phyloP scores from a whole-genome alignment of 2,797 vertebrate genomes.

The Paguma larvata region DNA sequence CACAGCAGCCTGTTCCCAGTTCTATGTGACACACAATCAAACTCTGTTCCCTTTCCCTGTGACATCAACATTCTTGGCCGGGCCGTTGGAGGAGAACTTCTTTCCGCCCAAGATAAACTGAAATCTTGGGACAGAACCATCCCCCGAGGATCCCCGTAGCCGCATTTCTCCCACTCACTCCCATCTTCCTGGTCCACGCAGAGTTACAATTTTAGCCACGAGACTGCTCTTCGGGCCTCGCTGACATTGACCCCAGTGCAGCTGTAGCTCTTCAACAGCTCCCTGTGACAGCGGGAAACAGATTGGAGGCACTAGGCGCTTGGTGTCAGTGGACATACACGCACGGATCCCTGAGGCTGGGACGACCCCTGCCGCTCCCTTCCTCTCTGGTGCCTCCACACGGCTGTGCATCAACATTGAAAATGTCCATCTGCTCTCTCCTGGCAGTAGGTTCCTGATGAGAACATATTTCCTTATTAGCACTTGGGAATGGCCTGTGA shows the following conservation, averaged over 20 bases:
- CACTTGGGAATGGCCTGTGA: background rate
- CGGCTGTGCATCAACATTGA: slow-evolving; percentile 27
- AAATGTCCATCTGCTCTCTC: slow-evolving; percentile 67
- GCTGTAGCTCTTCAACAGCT: slow-evolving; percentile 73
- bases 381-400: background rate
- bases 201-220: background rate
- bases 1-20: slow-evolving; percentile 80
- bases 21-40: slow-evolving; percentile 81
- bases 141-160: slow-evolving; percentile 68
- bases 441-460: background rate
- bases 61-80: slow-evolving; percentile 89
- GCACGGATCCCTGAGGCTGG: background rate
- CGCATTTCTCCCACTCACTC: slow-evolving; percentile 28
- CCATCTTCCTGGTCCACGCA: background rate
- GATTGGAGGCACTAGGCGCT: slow-evolving; percentile 60
- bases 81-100: slow-evolving; percentile 85
- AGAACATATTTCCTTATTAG: slow-evolving; percentile 54
- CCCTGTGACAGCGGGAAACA: slow-evolving; percentile 49
- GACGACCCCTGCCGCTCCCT: slow-evolving; percentile 4
- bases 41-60: slow-evolving; percentile 87
- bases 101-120: slow-evolving; percentile 88
- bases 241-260: slow-evolving; percentile 29
- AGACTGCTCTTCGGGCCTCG: background rate
- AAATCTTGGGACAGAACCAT: slow-evolving; percentile 72
- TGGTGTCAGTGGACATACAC: background rate